Percentiles rank a stretch among this genome's conserved stretches.
phyloP scores from a whole-genome alignment of 2,888 invertebrate species.

The Shargacucullia verbasci region DNA sequence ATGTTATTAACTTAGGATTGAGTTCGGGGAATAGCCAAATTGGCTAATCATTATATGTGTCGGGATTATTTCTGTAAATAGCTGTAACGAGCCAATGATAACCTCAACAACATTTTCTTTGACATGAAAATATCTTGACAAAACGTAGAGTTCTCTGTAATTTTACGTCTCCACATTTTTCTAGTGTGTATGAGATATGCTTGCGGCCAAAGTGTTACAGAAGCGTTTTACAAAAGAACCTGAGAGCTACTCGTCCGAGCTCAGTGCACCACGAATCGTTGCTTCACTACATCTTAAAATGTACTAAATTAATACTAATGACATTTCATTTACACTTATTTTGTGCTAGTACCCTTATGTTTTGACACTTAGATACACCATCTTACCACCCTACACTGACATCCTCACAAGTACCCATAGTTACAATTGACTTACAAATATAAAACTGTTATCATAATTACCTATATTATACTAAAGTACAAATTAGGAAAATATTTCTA shows the following conservation, averaged over 20 bases:
- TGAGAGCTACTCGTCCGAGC: slow-evolving; percentile 45
- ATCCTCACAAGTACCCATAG: slow-evolving; percentile 52
- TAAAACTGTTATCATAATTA: background rate
- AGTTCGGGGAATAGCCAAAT: slow-evolving; percentile 42
- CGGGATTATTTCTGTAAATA: slow-evolving; percentile 39
- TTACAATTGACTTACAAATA: slow-evolving; percentile 12
- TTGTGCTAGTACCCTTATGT: slow-evolving; percentile 52
- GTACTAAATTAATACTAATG: slow-evolving; percentile 48
- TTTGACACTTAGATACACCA: slow-evolving; percentile 58
- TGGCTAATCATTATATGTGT: slow-evolving; percentile 42
- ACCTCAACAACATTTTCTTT: slow-evolving; percentile 19
- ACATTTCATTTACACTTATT: slow-evolving; percentile 55
- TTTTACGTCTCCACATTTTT: slow-evolving; percentile 17
- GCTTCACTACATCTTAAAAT: slow-evolving; percentile 52
- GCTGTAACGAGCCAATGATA: slow-evolving; percentile 22
- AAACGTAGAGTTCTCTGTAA: background rate
- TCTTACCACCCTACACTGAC: slow-evolving; percentile 45
- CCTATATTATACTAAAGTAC: background rate
- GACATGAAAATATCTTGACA: slow-evolving; percentile 20
- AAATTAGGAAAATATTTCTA: background rate
- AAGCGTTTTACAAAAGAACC: slow-evolving; percentile 54
- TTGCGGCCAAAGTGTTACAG: slow-evolving; percentile 28
- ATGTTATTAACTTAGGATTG: slow-evolving; percentile 49
- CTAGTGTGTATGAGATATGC: slow-evolving; percentile 23
- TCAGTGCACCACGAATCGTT: slow-evolving; percentile 57